phyloP scores from a whole-genome alignment of 2,888 invertebrate genomes.

The Mesorhabditis sp. region DNA sequence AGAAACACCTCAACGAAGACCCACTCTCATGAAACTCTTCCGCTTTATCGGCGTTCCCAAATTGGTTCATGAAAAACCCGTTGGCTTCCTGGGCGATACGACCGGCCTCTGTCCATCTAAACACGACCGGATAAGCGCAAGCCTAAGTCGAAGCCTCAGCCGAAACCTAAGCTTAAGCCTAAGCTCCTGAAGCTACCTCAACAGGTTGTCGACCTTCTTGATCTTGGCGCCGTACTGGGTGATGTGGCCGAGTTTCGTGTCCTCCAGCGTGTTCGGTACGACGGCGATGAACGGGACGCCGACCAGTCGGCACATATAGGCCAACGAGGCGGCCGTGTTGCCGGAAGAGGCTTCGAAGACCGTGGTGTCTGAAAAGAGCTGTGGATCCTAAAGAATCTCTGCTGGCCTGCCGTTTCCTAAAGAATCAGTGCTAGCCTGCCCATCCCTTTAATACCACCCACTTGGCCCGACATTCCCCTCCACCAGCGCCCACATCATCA shows the following conservation, averaged over 20 bases:
- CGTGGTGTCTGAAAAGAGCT: conserved; percentile 19
- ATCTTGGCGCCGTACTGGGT: conserved; percentile 21
- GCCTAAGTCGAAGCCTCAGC: no score
- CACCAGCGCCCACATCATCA: conserved; percentile 36
- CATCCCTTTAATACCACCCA: background rate
- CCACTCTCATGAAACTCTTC: conserved; percentile 48
- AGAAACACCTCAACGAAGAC: background rate
- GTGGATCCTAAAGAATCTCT: no score
- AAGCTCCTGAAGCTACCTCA: conserved; percentile 13
- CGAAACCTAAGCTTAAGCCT: background rate
- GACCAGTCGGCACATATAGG: conserved; percentile 40
- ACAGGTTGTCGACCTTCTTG: conserved; percentile 21
- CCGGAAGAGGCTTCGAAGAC: conserved; percentile 50
- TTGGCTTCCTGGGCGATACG: conserved; percentile 20
- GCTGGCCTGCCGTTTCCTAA: no score
- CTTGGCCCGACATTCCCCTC: conserved; percentile 28
- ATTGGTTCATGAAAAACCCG: conserved; percentile 48
- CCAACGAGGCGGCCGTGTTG: conserved; percentile 47
- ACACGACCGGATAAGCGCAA: background rate
- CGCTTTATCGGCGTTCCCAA: conserved; percentile 44
- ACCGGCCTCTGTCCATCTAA: conserved; percentile 18
- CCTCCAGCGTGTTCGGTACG: conserved; percentile 31
- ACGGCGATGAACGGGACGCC: conserved; percentile 41
- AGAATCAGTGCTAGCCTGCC: no score
- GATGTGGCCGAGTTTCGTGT: conserved; percentile 21